Percentiles rank a stretch among this genome's conserved stretches.
phyloP scores from a whole-genome alignment of 2,888 invertebrate genomes.

The Agriopis aurantiaria region DNA sequence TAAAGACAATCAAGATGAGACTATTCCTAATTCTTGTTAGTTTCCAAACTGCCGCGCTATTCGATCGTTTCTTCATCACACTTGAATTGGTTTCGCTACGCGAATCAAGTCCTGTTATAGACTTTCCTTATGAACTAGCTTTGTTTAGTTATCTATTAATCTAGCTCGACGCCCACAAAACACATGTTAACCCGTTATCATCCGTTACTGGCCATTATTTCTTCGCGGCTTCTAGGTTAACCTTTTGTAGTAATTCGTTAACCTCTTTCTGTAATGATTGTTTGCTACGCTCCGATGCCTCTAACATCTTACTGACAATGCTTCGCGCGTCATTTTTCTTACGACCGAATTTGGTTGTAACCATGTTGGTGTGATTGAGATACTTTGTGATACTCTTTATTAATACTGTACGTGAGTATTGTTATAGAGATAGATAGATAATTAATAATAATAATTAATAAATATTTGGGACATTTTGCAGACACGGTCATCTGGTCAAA shows the following conservation, averaged over 20 bases:
- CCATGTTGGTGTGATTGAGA: neutral
- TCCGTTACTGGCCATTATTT: slow-evolving; percentile 32
- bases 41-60: too few species aligned
- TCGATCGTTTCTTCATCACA: too few species aligned
- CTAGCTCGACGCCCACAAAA: slow-evolving; percentile 26
- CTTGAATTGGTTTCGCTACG: slow-evolving; percentile 1
- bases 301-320: neutral
- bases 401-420: neutral
- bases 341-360: neutral
- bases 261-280: slow-evolving; percentile 27
- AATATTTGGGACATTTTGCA: too few species aligned
- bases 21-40: too few species aligned
- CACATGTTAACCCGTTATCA: slow-evolving; percentile 5
- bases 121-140: slow-evolving; percentile 11
- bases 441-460: too few species aligned
- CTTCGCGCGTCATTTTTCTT: slow-evolving; percentile 3
- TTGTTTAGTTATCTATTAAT: slow-evolving; percentile 27
- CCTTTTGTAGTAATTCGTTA: slow-evolving; percentile 32
- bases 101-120: slow-evolving; percentile 12
- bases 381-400: neutral
- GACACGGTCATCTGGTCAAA: too few species aligned
- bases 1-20: too few species aligned
- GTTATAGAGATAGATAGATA: too few species aligned
- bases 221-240: slow-evolving; percentile 27
- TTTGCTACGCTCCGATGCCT: slow-evolving; percentile 13